Evolutionary conservation across 2,888 invertebrate species (phyloP), one percentile per base, ranked within the genome.

Genomic region (Leptinotarsa haldemani): DNA sequence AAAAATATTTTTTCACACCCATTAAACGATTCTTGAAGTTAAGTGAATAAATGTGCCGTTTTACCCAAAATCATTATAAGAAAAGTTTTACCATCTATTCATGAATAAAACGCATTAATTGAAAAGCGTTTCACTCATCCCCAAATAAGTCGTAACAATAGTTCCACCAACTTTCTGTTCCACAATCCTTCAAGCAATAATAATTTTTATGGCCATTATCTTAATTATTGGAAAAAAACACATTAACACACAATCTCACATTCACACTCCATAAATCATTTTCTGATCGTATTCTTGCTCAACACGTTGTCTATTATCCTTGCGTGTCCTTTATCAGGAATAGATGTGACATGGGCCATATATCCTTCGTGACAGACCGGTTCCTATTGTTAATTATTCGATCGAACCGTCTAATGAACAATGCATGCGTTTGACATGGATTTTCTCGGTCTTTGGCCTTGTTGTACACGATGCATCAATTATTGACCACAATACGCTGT

Each of bases 311-410:
- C 65, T 58, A 71, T 71, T 75, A 72, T 66, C 50, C 56, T 72
- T 68, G 67, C 65, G 65, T 71, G 71, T 69, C 67, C 64, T 69
- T 53, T 58, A 58, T 69, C 63, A 68, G 13, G 22, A 20, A 68
- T 64, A 58, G 65, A 75, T 68, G 61, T 70, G 65, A 76, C 71
- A 69, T 22, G 64, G 22, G 48, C 61, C 48, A 65, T 75, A 68
- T 74, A 67, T 75, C 73, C 73, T 68, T 68, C 65, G 46, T 74
- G 75, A 74, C 71, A 72, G 58, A 68, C 72, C 20, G 61, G 66
- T 74, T 74, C 74, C 78, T 78, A 76, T 75, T 76, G 76, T 78
- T 78, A 74, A 75, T 76, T 74, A 71, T 65, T 13, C 67, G 52
- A 58, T 52, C 53, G 66, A 52, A 40, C 25, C 66, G 67, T 73